Evolutionary conservation across 2,113 vertebrate genomes (phyloP).

Genomic region (Maylandia zebra): DNA sequence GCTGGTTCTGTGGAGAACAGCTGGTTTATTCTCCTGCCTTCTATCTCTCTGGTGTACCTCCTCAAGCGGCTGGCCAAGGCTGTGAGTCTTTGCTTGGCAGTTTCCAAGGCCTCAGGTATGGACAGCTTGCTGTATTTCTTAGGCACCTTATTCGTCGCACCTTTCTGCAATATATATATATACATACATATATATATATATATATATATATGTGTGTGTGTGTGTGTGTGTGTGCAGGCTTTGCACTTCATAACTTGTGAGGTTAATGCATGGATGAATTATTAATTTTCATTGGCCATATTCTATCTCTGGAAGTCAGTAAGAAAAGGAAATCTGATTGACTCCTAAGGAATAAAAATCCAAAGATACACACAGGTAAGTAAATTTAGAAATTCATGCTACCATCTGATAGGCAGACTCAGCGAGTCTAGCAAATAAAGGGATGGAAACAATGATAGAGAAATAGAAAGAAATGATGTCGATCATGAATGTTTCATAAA

Average conservation of each 20-base stretch:
- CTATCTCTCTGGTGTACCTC: no score
- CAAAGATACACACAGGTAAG: slow-evolving; percentile 12
- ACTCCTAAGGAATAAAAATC: background rate
- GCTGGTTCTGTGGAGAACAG: no score
- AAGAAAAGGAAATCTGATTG: background rate
- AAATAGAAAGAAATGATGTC: slow-evolving; percentile 32
- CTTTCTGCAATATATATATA: no score
- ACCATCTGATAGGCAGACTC: background rate
- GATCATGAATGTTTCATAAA: slow-evolving; percentile 61
- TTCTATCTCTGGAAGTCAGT: slow-evolving; percentile 19
- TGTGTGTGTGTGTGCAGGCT: background rate
- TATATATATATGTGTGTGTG: background rate
- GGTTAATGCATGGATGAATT: slow-evolving; percentile 70
- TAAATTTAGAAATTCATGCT: slow-evolving; percentile 1
- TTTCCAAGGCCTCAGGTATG: no score
- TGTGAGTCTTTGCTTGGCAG: no score
- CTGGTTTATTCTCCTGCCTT: no score
- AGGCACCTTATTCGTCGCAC: no score
- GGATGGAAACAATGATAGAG: background rate
- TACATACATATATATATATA: no score
- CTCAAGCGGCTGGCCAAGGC: no score
- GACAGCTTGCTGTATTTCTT: no score
- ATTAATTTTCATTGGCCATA: slow-evolving; percentile 39
- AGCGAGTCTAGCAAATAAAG: background rate
- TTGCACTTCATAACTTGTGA: slow-evolving; percentile 49